Evolutionary conservation across 1,140 invertebrate genomes (phyloP), one percentile per base, ranked within the genome.

Genomic region (Bursaphelenchus mucronatus): DNA sequence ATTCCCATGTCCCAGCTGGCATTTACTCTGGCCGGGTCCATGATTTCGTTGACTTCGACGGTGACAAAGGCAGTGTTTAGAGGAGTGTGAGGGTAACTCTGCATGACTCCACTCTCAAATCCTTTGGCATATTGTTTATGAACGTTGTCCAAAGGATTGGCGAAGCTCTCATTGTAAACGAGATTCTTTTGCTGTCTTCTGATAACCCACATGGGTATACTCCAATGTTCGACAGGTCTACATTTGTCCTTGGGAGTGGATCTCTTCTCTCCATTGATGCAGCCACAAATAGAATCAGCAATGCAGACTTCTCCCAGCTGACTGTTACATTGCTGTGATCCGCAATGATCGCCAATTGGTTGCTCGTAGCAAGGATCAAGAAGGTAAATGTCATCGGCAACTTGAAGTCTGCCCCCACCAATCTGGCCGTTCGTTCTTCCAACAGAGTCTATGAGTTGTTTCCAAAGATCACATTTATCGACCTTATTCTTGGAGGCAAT

Each of bases 31-130:
- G 68, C 72, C 53, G 78, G 78, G 52, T 80, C 74, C 8, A 75
- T 30, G 56, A 81, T 81, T 15, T 80, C 78, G 55, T 81, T 81
- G 9, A 80, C 79, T 65, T 80, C 78, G 17, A 71, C 71, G 40
- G 65, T 64, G 19, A 80, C 76, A 58, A 81, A 80, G 3, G 76
- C 69, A 56, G 75, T 73, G 21, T 68, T 75, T 3, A 80, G 66
- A 17, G 54, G 46, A 17, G 78, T 80, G 46, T 80, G 74, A 11
- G 78, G 78, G 61, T 80, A 80, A 55, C 78, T 77, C 61, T 79
- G 64, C 19, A 54, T 61, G 15, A 80, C 68, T 49, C 78, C 78
- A 7, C 66, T 56, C 51, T 79, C 78, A 45, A 80, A 77, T 15
- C 53, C 40, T 13, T 67, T 46, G n/a, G 73, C 73, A 52, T 74